phyloP scores from a whole-genome alignment of 2,113 vertebrate genomes.

The Myiozetetes cayanensis region DNA sequence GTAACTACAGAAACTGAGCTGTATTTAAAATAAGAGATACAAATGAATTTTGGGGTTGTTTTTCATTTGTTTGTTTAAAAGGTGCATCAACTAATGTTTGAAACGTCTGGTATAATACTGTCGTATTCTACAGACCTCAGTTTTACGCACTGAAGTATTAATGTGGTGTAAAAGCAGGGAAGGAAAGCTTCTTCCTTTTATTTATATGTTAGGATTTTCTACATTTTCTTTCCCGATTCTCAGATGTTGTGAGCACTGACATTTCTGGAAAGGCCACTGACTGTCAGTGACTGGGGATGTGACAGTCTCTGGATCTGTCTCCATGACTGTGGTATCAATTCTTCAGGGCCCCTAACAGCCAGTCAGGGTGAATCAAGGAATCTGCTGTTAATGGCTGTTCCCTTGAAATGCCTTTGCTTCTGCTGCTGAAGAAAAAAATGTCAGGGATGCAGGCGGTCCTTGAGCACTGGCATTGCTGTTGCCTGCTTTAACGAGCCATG shows the following conservation, averaged over 20 bases:
- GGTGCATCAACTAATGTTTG: not conserved
- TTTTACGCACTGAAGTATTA: not conserved
- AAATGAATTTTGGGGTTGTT: not conserved
- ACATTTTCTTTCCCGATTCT: not conserved
- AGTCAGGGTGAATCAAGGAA: not conserved
- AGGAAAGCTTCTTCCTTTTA: not conserved
- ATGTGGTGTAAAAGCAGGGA: not conserved
- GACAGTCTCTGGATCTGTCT: not conserved
- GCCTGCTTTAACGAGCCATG: not conserved
- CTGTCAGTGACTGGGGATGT: not conserved
- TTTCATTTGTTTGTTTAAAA: not conserved
- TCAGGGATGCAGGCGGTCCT: not conserved
- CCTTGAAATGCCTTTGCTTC: constrained; percentile 19
- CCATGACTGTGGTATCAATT: not conserved
- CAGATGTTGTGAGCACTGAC: not conserved
- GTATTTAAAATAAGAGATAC: not conserved
- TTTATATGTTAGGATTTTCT: not conserved
- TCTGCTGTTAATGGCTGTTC: not conserved
- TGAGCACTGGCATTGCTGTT: not conserved
- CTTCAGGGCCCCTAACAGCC: not conserved
- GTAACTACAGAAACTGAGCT: not conserved
- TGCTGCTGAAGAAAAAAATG: not conserved
- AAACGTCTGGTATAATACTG: not conserved
- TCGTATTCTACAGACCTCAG: not conserved
- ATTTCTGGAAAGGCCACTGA: not conserved